Conservation (phyloP, 2,113 vertebrate species). For the Connochaetes taurinus region DNA sequence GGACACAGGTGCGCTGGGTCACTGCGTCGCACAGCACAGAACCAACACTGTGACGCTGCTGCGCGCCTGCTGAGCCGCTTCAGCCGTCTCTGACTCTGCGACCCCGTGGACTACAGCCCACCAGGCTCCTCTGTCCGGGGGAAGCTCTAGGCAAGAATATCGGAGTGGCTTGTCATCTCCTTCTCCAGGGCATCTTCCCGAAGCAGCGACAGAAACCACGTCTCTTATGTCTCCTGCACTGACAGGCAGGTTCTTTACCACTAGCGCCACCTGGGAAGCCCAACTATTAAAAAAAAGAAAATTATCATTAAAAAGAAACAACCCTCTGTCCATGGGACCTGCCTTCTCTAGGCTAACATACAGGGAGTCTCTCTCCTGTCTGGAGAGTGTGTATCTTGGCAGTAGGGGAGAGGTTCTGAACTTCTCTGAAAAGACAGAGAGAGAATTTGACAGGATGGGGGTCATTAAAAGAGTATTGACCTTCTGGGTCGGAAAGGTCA, state of each 20-base stretch:
- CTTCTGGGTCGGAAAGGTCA: not conserved
- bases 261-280: not conserved
- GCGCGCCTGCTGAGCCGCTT: rapidly evolving
- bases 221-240: rapidly evolving
- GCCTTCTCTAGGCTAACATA: not conserved
- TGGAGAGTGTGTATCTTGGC: no score
- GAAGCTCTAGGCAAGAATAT: not conserved
- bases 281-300: not conserved
- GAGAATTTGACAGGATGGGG: not conserved
- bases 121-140: not conserved
- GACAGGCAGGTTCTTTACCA: not conserved
- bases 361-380: not conserved
- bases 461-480: not conserved
- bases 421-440: not conserved
- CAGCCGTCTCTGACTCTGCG: not conserved
- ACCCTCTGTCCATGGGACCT: not conserved
- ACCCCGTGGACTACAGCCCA: not conserved
- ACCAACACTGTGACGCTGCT: rapidly evolving
- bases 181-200: not conserved
- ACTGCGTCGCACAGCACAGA: rapidly evolving
- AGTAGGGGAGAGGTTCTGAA: not conserved
- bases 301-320: not conserved
- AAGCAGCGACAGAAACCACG: not conserved
- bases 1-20: not conserved
- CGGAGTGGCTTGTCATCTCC: not conserved